These are phyloP conservation scores for Crotalus adamanteus DNA, from an alignment of 2,797 vertebrate genomes.

Conservation along the genomic window DNA sequence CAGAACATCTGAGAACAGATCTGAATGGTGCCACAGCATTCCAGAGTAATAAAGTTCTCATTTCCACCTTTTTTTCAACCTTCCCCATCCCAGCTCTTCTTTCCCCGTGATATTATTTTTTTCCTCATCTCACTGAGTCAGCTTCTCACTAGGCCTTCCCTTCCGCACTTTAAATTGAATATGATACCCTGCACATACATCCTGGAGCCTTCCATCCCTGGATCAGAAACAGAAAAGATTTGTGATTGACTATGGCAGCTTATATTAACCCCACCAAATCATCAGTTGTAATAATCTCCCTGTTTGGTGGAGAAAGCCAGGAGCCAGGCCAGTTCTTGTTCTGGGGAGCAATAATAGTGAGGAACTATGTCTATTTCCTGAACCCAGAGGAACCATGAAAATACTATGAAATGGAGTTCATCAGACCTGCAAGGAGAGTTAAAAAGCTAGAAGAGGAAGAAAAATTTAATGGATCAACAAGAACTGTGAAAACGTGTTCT, in stretches of 20 bases:
- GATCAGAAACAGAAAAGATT: not conserved
- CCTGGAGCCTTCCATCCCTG: not conserved
- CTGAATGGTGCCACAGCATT: not conserved
- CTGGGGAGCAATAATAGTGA: not conserved
- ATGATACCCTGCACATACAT: not conserved
- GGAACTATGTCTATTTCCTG: not conserved
- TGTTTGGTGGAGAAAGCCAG: not conserved
- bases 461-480: not conserved
- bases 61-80: not conserved
- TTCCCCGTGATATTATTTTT: not conserved
- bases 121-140: not conserved
- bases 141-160: not conserved
- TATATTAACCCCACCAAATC: not conserved
- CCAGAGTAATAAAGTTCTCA: not conserved
- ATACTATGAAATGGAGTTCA: not conserved
- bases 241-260: not conserved
- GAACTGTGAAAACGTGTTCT: not conserved
- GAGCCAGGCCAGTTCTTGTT: not conserved
- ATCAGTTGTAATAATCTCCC: not conserved
- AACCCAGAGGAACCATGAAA: not conserved
- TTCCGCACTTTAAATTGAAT: not conserved
- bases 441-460: not conserved
- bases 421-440: not conserved
- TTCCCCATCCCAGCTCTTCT: not conserved
- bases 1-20: not conserved